Base-by-base conservation (phyloP, 2,888 invertebrate genomes). In the Trissonchulus latispiculum region DNA sequence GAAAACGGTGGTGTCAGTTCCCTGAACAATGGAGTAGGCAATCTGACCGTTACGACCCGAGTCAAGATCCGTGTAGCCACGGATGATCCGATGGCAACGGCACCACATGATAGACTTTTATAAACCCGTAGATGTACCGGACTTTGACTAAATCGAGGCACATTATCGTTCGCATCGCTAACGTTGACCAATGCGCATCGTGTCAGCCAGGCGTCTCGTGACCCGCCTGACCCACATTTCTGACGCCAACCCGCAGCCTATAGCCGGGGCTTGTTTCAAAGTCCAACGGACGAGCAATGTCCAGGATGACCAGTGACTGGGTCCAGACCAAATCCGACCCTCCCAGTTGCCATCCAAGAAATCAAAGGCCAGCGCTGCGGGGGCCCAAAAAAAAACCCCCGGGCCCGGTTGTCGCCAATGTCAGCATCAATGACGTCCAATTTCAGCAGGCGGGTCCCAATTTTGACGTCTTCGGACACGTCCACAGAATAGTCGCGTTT, bases 121-220 rank as follows among this genome's bases (percentile, higher is more conserved):
- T 93, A 92, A 74, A 95, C 93, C 83, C 91, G 90, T 1, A 93
- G 92, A 81, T 92, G 86, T 85, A 94, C 95, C 0, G 95, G 95
- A n/a, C 94, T 93, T 85, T 95, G 91, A 78, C 92, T 86, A 85
- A 95, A 95, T 66, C 91, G 90, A 66, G 95, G 95, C 36, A 91
- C 90, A 82, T 93, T 93, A 86, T 95, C 95, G 85, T 95, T 95
- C 81, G 94, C 91, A 85, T 95, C 94, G 74, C 89, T 88, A 80
- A 95, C 91, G 75, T 90, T 89, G 78, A 94, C 88, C 48, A 23
- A 48, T n/a, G n/a, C n/a, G n/a, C n/a, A n/a, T n/a, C 8, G 23
- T 48, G 48, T 48, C 48, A 48, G 48, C 48, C 8, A 8, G 23
- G 48, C 23, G 8, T 48, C n/a, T 8, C 8, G 48, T 48, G 8